Evolutionary conservation across 2,113 vertebrate genomes (phyloP), one percentile per base, ranked within the genome.

Genomic region (Tenebrosternarchus preto): DNA sequence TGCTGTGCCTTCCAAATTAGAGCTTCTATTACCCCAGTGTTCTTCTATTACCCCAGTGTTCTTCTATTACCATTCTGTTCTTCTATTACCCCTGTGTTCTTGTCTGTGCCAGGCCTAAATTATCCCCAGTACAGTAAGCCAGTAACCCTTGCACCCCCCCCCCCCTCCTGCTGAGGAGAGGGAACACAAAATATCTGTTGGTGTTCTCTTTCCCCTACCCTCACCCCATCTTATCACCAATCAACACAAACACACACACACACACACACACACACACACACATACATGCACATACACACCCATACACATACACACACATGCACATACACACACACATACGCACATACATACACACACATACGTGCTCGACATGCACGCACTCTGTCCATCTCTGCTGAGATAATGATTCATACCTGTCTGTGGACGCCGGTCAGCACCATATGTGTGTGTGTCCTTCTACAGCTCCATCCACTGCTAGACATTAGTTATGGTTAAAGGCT

Each of bases 361-460:
- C 33, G 59, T 33, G 56, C n/a, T n/a, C n/a, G n/a, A 36, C 6
- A 6, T 74, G 64, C 9, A 15, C 43, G 15, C 39, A 46, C 9
- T 46, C 43, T 50, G 43, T 53, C 72, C 55, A 50, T 57, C 11
- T 80, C 25, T 36, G 73, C 63, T 61, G 33, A 4, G 9, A 72
- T 80, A 72, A 83, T 80, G 81, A 83, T 43, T 68, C 78, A 67
- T 29, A 56, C 59, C 63, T 69, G 31, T 74, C 78, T 83, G 78
- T 77, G 22, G 50, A 46, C n/a, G 57, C 27, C 46, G 74, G 61
- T 83, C 74, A 83, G 71, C 56, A 60, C 78, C 78, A 83, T 77
- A 83, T 83, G 81, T 75, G 73, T 76, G 43, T 11, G 25, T 82
- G 31, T 22, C 61, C 57, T 22, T 66, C 33, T 2, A 25, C 57